Conservation (phyloP, 2,888 invertebrate species). For the Notodonta dromedarius region DNA sequence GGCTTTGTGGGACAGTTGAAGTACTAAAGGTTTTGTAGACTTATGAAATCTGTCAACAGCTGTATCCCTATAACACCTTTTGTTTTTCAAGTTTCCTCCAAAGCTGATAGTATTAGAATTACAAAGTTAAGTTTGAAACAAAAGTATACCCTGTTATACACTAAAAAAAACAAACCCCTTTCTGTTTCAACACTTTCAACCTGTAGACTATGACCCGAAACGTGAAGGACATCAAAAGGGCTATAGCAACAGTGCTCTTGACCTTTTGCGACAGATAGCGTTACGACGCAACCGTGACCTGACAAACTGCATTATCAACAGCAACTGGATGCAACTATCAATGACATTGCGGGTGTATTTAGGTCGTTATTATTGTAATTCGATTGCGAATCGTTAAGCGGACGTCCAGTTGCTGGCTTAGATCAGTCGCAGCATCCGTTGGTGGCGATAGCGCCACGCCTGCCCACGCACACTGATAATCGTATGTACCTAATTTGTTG, state of each 20-base stretch:
- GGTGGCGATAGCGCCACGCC: slow-evolving; percentile 36
- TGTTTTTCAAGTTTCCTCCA: too few species aligned
- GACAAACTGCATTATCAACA: slow-evolving; percentile 28
- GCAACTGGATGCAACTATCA: slow-evolving; percentile 35
- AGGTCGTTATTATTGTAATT: slow-evolving; percentile 45
- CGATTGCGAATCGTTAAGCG: slow-evolving; percentile 40
- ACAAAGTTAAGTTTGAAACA: too few species aligned
- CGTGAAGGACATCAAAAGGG: too few species aligned
- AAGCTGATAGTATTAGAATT: too few species aligned
- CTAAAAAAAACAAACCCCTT: too few species aligned
- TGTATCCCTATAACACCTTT: too few species aligned
- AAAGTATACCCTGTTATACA: too few species aligned
- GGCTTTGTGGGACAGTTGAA: too few species aligned
- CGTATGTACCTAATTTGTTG: slow-evolving; percentile 23
- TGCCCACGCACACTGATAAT: slow-evolving; percentile 53
- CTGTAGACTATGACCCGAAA: too few species aligned
- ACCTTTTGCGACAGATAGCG: neutral
- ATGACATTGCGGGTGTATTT: slow-evolving; percentile 50
- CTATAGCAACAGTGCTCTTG: neutral
- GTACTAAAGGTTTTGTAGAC: too few species aligned
- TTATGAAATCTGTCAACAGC: too few species aligned
- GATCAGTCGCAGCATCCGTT: slow-evolving; percentile 50
- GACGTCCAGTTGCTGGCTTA: slow-evolving; percentile 40
- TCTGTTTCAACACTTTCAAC: too few species aligned
- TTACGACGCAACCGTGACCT: slow-evolving; percentile 40